Evolutionary conservation across 2,888 invertebrate genomes (phyloP).

Genomic region (Aproaerema taeniolella): DNA sequence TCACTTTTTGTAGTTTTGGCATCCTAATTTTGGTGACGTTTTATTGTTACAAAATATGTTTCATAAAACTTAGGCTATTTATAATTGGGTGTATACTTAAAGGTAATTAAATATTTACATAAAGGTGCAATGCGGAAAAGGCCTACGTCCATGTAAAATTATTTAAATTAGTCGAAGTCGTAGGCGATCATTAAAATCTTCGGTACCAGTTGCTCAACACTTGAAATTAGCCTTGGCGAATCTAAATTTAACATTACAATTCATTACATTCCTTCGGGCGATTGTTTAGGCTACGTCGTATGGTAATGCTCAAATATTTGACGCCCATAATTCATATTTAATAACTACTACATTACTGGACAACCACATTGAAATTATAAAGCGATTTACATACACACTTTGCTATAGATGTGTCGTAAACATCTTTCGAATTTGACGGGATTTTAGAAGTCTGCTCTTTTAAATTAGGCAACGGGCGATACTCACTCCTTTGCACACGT

Average conservation of each 20-base stretch:
- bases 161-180: constrained; percentile 13
- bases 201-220: constrained; percentile 22
- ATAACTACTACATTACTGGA: constrained; percentile 20
- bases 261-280: constrained; percentile 30
- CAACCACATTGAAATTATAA: no score
- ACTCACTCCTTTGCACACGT: no score
- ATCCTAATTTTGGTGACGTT: no score
- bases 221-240: constrained; percentile 13
- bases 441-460: no score
- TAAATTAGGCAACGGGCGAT: no score
- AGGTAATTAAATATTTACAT: not conserved
- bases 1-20: no score
- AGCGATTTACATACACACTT: no score
- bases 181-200: constrained; percentile 23
- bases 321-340: constrained; percentile 28
- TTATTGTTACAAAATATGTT: no score
- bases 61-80: no score
- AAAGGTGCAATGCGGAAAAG: constrained; percentile 5
- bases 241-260: constrained; percentile 22
- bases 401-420: no score
- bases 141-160: constrained; percentile 18
- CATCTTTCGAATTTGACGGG: no score
- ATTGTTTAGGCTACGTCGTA: constrained; percentile 31
- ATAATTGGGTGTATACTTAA: no score
- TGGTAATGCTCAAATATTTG: constrained; percentile 33